These are phyloP conservation scores for Gracilinanus agilis DNA, from an alignment of 2,113 vertebrate genomes.

Conservation along the genomic window DNA sequence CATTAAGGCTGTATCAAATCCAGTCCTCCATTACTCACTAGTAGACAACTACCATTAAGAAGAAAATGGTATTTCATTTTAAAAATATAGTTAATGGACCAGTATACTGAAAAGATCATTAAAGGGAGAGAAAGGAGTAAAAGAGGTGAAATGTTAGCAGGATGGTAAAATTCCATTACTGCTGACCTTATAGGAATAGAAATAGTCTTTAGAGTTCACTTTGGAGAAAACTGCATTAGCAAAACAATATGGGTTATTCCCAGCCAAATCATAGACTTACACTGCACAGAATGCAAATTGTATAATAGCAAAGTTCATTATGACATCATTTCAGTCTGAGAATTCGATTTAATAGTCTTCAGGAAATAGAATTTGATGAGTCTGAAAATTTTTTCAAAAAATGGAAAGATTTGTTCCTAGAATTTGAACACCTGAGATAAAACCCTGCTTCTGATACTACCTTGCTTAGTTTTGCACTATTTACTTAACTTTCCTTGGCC, in stretches of 20 bases:
- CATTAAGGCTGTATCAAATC: not conserved
- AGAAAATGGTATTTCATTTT: not conserved
- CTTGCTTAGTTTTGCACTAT: not conserved
- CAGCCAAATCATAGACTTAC: not conserved
- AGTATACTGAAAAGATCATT: constrained; percentile 50
- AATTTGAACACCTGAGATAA: not conserved
- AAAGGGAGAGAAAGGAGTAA: constrained; percentile 31
- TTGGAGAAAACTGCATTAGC: constrained; percentile 19
- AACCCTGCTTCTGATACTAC: not conserved
- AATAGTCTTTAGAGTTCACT: constrained; percentile 43
- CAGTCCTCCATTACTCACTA: not conserved
- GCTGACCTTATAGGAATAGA: constrained; percentile 54
- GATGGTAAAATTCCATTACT: constrained; percentile 52
- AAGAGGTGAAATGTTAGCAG: constrained; percentile 59
- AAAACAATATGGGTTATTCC: constrained; percentile 2
- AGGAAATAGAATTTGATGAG: not conserved
- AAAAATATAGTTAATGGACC: constrained; percentile 38
- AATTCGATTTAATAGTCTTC: not conserved
- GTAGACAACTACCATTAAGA: not conserved
- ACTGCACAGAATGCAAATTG: not conserved
- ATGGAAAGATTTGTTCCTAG: not conserved
- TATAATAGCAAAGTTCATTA: not conserved
- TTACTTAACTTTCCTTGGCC: not conserved
- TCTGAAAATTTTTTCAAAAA: not conserved
- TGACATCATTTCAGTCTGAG: constrained; percentile 27